Evolutionary conservation across 35 echinoderm and acorn worm genomes (phyloP).

Genomic region (Lytechinus pictus): DNA sequence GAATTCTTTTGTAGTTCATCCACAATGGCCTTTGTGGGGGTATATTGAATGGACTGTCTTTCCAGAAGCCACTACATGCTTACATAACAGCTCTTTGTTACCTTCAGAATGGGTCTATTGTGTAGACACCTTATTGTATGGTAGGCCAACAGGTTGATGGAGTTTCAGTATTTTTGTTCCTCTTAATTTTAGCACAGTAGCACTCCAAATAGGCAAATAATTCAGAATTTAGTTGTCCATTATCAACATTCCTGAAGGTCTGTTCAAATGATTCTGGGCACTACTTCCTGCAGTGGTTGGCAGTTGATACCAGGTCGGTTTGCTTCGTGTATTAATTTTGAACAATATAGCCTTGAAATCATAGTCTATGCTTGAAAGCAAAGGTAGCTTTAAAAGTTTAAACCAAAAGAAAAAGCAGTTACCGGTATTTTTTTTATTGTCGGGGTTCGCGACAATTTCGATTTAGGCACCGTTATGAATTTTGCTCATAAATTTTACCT

Average conservation of each 20-base stretch:
- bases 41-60: slow-evolving; percentile 15
- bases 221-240: background rate
- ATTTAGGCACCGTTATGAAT: no score
- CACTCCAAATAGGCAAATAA: background rate
- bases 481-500: no score
- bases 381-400: no score
- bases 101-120: background rate
- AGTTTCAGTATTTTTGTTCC: background rate
- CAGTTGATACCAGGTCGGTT: no score
- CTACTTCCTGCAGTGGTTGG: no score
- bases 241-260: slow-evolving; percentile 1
- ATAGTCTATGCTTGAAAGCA: no score
- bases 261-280: background rate
- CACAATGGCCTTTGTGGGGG: background rate
- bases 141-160: background rate
- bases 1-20: background rate
- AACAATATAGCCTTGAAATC: no score
- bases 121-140: background rate
- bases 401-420: no score
- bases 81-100: slow-evolving; percentile 17
- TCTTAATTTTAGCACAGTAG: background rate
- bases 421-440: no score
- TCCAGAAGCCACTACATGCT: slow-evolving; percentile 15
- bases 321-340: no score
- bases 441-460: no score